A percentile compares a stretch with the other conserved stretches of the same genome.
Conservation (phyloP, 64 coral and sea anemone species). For the Porites australiensis region DNA sequence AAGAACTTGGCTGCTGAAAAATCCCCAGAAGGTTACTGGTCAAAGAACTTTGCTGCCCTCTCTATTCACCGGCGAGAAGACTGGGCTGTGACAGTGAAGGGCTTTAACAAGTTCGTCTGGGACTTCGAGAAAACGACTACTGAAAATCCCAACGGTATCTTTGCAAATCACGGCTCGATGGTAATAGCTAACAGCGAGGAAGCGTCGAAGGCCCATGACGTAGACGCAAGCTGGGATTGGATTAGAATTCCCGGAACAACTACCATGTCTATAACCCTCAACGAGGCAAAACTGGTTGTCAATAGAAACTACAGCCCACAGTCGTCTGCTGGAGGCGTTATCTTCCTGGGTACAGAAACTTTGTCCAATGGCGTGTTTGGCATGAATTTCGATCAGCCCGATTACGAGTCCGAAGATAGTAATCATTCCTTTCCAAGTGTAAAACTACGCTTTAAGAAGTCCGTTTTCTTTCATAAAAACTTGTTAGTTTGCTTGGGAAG, state of each 20-base stretch:
- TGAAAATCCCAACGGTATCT: slow-evolving; percentile 55
- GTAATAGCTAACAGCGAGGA: slow-evolving; percentile 77
- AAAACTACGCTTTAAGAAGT: slow-evolving; percentile 69
- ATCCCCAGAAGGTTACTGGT: slow-evolving; percentile 29
- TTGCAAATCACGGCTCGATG: slow-evolving; percentile 53
- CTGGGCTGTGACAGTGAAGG: slow-evolving; percentile 74
- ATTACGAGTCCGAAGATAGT: slow-evolving; percentile 20
- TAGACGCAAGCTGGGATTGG: slow-evolving; percentile 72
- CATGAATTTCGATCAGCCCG: slow-evolving; percentile 58
- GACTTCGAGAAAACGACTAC: slow-evolving; percentile 45
- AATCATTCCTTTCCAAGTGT: neutral
- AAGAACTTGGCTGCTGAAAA: neutral
- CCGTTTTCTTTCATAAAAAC: slow-evolving; percentile 71
- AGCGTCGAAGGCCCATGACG: slow-evolving; percentile 35
- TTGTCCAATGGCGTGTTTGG: slow-evolving; percentile 57
- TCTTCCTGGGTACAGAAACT: slow-evolving; percentile 1
- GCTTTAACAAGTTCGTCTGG: slow-evolving; percentile 61
- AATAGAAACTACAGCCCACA: slow-evolving; percentile 41
- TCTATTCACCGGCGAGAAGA: slow-evolving; percentile 59
- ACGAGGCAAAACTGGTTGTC: neutral
- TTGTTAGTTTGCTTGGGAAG: slow-evolving; percentile 66
- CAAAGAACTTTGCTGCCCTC: slow-evolving; percentile 52
- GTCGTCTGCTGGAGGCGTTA: slow-evolving; percentile 42
- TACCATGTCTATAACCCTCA: neutral
- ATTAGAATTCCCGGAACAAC: slow-evolving; percentile 67